These are phyloP conservation scores for Lasius platythorax DNA, from an alignment of 2,888 invertebrate genomes.

Conservation along the genomic window DNA sequence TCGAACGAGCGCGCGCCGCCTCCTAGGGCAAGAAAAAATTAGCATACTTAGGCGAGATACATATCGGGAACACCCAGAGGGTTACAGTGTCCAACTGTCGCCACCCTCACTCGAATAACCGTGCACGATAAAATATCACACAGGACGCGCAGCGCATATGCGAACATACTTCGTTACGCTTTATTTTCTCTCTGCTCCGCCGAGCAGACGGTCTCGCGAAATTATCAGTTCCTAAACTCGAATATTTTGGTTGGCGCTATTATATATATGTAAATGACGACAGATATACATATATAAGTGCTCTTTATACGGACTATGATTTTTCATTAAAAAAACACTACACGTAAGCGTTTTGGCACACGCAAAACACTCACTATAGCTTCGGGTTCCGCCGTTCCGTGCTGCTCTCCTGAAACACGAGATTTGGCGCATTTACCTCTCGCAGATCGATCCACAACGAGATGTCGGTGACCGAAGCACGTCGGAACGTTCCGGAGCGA, in stretches of 20 bases:
- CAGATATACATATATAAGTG: background rate
- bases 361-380: background rate
- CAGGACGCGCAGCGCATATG: background rate
- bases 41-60: constrained; percentile 34
- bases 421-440: constrained; percentile 48
- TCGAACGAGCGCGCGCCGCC: background rate
- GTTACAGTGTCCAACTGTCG: constrained; percentile 47
- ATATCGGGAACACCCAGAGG: constrained; percentile 15
- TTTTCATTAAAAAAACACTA: background rate
- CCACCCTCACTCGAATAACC: constrained; percentile 38
- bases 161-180: constrained; percentile 31
- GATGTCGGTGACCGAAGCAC: constrained; percentile 68
- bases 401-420: constrained; percentile 5
- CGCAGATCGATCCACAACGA: constrained; percentile 67
- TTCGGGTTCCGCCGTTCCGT: background rate
- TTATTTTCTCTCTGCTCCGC: constrained; percentile 14
- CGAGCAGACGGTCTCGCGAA: background rate
- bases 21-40: constrained; percentile 12
- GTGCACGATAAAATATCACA: constrained; percentile 32
- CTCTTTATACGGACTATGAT: background rate
- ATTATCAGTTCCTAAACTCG: constrained; percentile 19
- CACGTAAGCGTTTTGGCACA: background rate
- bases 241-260: background rate
- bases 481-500: constrained; percentile 46
- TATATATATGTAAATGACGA: background rate